These are phyloP conservation scores for Lindbergichthys nudifrons DNA, from an alignment of 2,797 vertebrate species.

Conservation along the genomic window DNA sequence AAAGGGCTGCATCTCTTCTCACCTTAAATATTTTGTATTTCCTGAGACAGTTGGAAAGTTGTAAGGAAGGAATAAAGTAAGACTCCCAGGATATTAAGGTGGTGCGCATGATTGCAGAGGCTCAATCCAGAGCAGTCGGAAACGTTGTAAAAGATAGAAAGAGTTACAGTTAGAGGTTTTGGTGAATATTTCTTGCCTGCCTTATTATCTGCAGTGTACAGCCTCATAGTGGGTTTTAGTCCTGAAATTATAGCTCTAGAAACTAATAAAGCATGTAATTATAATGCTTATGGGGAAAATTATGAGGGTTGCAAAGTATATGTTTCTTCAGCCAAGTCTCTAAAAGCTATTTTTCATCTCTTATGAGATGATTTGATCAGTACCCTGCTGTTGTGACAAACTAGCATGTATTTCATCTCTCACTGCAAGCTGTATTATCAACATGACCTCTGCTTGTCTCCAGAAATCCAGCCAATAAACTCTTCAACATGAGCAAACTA, in stretches of 20 bases:
- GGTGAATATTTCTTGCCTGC: background rate
- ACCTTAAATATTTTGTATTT: conserved; percentile 45
- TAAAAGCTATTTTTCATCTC: conserved; percentile 34
- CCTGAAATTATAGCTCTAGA: conserved; percentile 10
- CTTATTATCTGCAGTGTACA: conserved; percentile 19
- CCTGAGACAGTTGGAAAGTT: conserved; percentile 42
- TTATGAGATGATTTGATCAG: conserved; percentile 47
- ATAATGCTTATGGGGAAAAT: conserved; percentile 2
- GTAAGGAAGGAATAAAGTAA: background rate
- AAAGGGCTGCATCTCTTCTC: conserved; percentile 28
- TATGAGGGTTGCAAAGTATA: background rate
- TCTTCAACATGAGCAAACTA: conserved; percentile 18
- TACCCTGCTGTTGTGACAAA: conserved; percentile 54
- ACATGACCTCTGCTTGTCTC: conserved; percentile 15
- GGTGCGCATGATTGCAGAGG: conserved; percentile 6
- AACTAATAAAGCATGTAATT: conserved; percentile 22
- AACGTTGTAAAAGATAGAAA: background rate
- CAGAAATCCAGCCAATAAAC: conserved; percentile 5
- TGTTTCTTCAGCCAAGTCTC: conserved; percentile 31
- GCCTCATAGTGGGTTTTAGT: conserved; percentile 9
- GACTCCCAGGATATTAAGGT: background rate
- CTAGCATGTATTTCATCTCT: conserved; percentile 30
- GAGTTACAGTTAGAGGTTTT: background rate
- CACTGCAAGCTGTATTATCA: conserved; percentile 14
- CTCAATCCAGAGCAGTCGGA: background rate